Conservation (phyloP, 2,797 vertebrate genomes). For the Amphiprion clarkii region DNA sequence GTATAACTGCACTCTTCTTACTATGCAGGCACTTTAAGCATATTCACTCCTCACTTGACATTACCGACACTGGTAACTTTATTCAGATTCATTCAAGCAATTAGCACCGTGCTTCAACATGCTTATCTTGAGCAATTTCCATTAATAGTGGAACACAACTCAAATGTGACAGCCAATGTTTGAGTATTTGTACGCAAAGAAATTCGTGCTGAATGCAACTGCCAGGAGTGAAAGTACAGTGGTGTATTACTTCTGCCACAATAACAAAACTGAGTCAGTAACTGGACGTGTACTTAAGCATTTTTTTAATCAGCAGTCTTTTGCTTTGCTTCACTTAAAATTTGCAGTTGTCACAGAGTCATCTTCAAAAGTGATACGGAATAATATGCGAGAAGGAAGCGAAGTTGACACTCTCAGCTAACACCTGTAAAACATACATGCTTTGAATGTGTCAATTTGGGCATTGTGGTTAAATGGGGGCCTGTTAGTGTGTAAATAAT, state of each 20-base stretch:
- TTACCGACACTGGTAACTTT: neutral
- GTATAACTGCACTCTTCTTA: neutral
- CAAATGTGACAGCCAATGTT: neutral
- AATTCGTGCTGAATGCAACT: neutral
- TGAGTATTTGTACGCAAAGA: neutral
- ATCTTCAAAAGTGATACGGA: too few species aligned
- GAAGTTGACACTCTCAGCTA: neutral
- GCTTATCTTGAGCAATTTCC: neutral
- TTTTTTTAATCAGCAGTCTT: too few species aligned
- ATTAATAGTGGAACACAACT: neutral
- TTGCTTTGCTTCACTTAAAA: too few species aligned
- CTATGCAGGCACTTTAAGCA: neutral
- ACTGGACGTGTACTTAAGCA: too few species aligned
- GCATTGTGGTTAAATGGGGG: too few species aligned
- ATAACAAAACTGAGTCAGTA: too few species aligned
- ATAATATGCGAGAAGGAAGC: too few species aligned
- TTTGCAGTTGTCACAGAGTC: too few species aligned
- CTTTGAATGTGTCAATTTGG: too few species aligned
- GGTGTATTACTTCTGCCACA: too few species aligned
- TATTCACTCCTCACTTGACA: neutral
- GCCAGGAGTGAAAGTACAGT: too few species aligned
- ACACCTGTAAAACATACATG: slow-evolving; percentile 2
- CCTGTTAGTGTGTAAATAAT: too few species aligned
- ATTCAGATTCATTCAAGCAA: slow-evolving; percentile 31
- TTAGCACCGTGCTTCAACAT: neutral